These are phyloP conservation scores for Ariopsis seemanni DNA, from an alignment of 2,113 vertebrate genomes.

Conservation along the genomic window DNA sequence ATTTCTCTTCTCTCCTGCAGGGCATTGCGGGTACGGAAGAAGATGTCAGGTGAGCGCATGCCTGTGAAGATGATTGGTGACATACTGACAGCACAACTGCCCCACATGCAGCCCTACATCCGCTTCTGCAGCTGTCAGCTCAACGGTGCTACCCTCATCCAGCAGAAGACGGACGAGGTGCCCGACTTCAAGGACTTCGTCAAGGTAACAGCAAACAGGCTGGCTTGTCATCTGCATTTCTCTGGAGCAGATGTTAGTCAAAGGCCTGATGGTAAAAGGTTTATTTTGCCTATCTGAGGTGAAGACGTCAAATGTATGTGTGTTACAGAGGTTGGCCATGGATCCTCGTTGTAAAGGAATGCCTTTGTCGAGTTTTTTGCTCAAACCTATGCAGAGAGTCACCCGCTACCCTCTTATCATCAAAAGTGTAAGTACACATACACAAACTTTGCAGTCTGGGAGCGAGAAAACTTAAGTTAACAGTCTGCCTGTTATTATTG, in stretches of 20 bases:
- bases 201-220: constrained; percentile 72
- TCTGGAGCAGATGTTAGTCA: background rate
- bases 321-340: constrained; percentile 90
- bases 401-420: constrained; percentile 98
- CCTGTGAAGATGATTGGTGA: constrained; percentile 98
- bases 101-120: constrained; percentile 99
- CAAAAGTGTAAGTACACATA: constrained; percentile 84
- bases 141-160: constrained; percentile 94
- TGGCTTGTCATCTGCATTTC: background rate
- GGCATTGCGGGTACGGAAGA: constrained; percentile 94
- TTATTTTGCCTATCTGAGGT: background rate
- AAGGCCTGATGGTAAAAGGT: too few relatives aligned
- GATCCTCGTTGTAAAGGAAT: constrained; percentile 97
- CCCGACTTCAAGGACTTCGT: constrained; percentile 97
- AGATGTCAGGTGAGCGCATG: constrained; percentile 99
- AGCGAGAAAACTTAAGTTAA: background rate
- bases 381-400: constrained; percentile 98
- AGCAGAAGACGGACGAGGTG: constrained; percentile 95
- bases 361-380: constrained; percentile 96
- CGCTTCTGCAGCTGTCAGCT: constrained; percentile 98
- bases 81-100: constrained; percentile 95
- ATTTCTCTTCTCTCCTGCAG: constrained; percentile 61
- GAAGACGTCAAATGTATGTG: background rate
- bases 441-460: background rate
- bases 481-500: background rate